These are phyloP conservation scores for Micrastur ruficollis DNA, from an alignment of 2,797 vertebrate genomes.

Conservation along the genomic window DNA sequence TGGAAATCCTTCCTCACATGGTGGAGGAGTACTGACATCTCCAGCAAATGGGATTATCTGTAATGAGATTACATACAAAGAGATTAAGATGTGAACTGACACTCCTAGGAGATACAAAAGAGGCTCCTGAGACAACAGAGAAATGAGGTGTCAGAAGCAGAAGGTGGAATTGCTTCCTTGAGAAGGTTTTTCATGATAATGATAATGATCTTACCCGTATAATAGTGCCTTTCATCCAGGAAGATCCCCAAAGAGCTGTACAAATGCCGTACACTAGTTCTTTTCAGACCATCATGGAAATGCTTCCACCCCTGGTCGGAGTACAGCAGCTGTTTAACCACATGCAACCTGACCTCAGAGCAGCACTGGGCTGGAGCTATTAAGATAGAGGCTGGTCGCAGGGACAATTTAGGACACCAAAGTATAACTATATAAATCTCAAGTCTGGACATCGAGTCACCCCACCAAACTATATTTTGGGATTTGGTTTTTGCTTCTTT, in stretches of 20 bases:
- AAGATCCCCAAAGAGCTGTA: constrained; percentile 65
- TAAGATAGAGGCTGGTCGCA: not conserved
- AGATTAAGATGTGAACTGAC: constrained; percentile 80
- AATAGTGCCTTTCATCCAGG: constrained; percentile 70
- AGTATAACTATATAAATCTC: not conserved
- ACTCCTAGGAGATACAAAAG: constrained; percentile 73
- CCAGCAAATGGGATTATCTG: constrained; percentile 79
- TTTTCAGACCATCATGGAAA: constrained; percentile 62
- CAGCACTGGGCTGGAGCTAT: not conserved
- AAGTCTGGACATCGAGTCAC: not conserved
- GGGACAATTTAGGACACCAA: not conserved
- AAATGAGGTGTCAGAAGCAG: constrained; percentile 75
- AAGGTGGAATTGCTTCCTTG: constrained; percentile 74
- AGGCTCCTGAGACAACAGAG: constrained; percentile 73
- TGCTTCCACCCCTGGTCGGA: constrained; percentile 50
- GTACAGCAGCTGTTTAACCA: constrained; percentile 27
- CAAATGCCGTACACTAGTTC: constrained; percentile 46
- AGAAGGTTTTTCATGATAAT: constrained; percentile 75
- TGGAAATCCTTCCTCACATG: constrained; percentile 66
- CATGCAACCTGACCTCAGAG: not conserved
- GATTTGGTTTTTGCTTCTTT: not conserved
- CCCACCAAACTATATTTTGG: not conserved
- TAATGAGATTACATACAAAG: constrained; percentile 80
- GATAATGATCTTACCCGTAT: constrained; percentile 70
- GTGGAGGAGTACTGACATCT: constrained; percentile 74